Evolutionary conservation across 2,888 invertebrate genomes (phyloP).

Genomic region (Zaprionus obscuricornis): DNA sequence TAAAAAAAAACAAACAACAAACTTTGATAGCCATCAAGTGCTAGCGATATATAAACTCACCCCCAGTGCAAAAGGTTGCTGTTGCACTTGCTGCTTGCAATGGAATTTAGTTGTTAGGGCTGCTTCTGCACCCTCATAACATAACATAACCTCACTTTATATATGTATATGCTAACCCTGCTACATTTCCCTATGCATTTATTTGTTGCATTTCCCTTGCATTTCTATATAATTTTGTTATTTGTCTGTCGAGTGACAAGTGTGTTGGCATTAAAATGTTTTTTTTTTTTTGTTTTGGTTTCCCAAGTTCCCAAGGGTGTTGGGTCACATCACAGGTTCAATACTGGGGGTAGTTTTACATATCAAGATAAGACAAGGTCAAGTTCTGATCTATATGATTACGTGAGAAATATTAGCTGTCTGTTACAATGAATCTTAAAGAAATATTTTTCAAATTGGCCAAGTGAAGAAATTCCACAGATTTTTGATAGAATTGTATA

Average conservation of each 20-base stretch:
- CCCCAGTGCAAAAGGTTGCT: conserved; percentile 24
- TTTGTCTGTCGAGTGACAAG: conserved; percentile 71
- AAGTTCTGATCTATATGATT: conserved; percentile 3
- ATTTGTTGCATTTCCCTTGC: conserved; percentile 63
- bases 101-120: conserved; percentile 47
- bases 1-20: too few relatives aligned
- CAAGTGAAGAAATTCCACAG: too few relatives aligned
- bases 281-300: conserved; percentile 27
- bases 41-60: neutral
- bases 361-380: conserved; percentile 33
- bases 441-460: too few relatives aligned
- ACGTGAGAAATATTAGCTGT: too few relatives aligned
- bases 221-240: conserved; percentile 75
- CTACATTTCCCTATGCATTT: conserved; percentile 15
- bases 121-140: conserved; percentile 31
- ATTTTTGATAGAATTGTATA: too few relatives aligned
- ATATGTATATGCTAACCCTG: neutral
- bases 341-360: conserved; percentile 25
- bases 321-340: conserved; percentile 30
- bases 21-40: conserved; percentile 46
- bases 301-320: conserved; percentile 67
- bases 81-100: conserved; percentile 56
- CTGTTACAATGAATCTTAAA: too few relatives aligned
- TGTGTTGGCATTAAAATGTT: conserved; percentile 40
- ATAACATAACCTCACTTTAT: neutral